A percentile compares a stretch with the other conserved stretches of the same genome.
These are phyloP conservation scores for Ondatra zibethicus DNA, from an alignment of 2,113 vertebrate species.

Conservation along the genomic window DNA sequence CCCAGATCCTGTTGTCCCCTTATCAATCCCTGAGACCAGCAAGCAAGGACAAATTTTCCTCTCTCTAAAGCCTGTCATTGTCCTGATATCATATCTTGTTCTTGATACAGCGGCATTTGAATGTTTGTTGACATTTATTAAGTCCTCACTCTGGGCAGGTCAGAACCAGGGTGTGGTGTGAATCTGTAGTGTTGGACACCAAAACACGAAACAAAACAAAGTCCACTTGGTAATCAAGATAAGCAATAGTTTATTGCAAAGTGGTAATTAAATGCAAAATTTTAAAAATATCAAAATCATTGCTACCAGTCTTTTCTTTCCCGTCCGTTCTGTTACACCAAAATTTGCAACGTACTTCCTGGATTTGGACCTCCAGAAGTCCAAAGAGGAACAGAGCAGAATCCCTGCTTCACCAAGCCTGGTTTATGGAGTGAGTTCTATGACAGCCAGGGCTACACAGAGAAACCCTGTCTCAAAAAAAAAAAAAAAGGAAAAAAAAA, in stretches of 20 bases:
- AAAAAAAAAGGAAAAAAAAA: no score
- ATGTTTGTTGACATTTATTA: not conserved
- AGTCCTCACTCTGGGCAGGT: not conserved
- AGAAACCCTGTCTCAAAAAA: not conserved
- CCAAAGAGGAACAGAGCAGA: not conserved
- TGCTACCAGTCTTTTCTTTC: not conserved
- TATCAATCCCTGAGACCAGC: not conserved
- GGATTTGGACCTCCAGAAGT: not conserved
- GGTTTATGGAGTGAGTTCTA: not conserved
- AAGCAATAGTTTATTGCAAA: not conserved
- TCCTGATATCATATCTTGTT: not conserved
- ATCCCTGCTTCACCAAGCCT: not conserved
- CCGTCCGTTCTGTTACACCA: not conserved
- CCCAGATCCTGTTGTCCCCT: not conserved
- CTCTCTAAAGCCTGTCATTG: not conserved
- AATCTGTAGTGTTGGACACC: not conserved
- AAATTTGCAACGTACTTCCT: not conserved
- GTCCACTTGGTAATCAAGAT: not conserved
- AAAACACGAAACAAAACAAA: not conserved
- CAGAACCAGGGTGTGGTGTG: not conserved
- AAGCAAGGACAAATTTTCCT: not conserved
- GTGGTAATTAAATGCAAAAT: not conserved
- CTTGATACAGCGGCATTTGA: not conserved
- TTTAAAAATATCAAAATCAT: conserved; percentile 4
- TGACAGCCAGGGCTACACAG: not conserved